Conservation (phyloP, 1,140 invertebrate genomes). For the Drosophila sulfurigaster region DNA sequence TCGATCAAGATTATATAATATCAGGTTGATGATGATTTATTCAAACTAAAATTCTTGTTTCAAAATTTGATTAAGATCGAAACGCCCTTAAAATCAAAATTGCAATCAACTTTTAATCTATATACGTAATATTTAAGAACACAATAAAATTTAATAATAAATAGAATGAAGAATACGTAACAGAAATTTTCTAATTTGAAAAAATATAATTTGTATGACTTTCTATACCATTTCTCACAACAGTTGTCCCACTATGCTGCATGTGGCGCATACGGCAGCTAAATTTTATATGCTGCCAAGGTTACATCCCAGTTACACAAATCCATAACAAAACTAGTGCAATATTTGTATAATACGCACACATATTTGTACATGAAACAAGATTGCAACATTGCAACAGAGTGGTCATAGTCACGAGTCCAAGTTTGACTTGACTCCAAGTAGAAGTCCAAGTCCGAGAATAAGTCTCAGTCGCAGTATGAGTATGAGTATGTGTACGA, state of each 20-base stretch:
- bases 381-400: slow-evolving; percentile 45
- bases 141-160: background rate
- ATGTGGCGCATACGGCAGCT: slow-evolving; percentile 35
- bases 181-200: no score
- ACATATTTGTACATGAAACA: slow-evolving; percentile 63
- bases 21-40: no score
- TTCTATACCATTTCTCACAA: no score
- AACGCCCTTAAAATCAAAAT: no score
- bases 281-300: slow-evolving; percentile 65
- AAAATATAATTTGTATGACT: background rate
- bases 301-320: slow-evolving; percentile 81
- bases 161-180: background rate
- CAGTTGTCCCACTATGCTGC: slow-evolving; percentile 49
- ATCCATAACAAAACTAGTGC: slow-evolving; percentile 81
- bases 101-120: no score
- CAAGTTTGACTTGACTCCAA: slow-evolving; percentile 27
- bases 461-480: background rate
- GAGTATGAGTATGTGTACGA: slow-evolving; percentile 1
- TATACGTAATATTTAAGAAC: no score
- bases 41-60: no score
- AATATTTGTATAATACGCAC: slow-evolving; percentile 82
- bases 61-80: no score
- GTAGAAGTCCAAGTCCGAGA: slow-evolving; percentile 22
- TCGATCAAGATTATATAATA: no score
- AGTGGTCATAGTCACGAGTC: slow-evolving; percentile 49